Percentiles rank a stretch among this genome's conserved stretches.
Evolutionary conservation across 2,888 invertebrate genomes (phyloP).

Genomic region (Sminthurinus aureus): DNA sequence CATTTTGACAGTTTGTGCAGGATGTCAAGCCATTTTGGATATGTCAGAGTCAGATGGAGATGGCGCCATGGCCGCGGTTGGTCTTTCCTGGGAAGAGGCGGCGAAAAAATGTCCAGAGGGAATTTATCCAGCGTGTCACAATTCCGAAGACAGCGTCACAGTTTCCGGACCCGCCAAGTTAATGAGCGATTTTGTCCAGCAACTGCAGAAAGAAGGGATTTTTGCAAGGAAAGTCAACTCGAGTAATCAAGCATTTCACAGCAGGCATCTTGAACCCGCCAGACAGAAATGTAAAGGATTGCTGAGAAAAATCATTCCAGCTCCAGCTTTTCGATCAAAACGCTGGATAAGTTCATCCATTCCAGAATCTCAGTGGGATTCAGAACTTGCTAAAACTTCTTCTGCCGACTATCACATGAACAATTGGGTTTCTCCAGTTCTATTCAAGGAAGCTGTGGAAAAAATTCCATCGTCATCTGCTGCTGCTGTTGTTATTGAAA

Average conservation of each 20-base stretch:
- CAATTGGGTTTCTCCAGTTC: slow-evolving; percentile 66
- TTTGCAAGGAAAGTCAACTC: slow-evolving; percentile 88
- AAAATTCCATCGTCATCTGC: slow-evolving; percentile 68
- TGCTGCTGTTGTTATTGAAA: slow-evolving; percentile 64
- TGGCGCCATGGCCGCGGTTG: slow-evolving; percentile 92
- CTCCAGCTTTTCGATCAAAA: slow-evolving; percentile 63
- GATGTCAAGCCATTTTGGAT: slow-evolving; percentile 70
- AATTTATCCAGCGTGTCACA: slow-evolving; percentile 88
- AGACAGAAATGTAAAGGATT: slow-evolving; percentile 80
- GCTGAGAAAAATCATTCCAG: slow-evolving; percentile 73
- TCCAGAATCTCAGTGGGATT: slow-evolving; percentile 65
- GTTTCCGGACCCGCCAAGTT: slow-evolving; percentile 84
- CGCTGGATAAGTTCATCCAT: slow-evolving; percentile 69
- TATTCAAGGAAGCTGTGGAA: slow-evolving; percentile 67
- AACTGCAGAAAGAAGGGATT: slow-evolving; percentile 75
- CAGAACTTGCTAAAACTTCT: slow-evolving; percentile 65
- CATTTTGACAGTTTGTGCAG: slow-evolving; percentile 82
- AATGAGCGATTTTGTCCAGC: slow-evolving; percentile 73
- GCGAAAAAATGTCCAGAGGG: slow-evolving; percentile 76
- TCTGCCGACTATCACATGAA: slow-evolving; percentile 69
- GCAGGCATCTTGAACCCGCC: slow-evolving; percentile 84
- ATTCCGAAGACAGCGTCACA: too few species aligned
- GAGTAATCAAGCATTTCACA: slow-evolving; percentile 90
- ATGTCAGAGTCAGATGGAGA: too few species aligned
- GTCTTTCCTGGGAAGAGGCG: slow-evolving; percentile 81